Evolutionary conservation across 2,888 invertebrate species (phyloP), one percentile per base, ranked within the genome.

Genomic region (Brachyptera putata): DNA sequence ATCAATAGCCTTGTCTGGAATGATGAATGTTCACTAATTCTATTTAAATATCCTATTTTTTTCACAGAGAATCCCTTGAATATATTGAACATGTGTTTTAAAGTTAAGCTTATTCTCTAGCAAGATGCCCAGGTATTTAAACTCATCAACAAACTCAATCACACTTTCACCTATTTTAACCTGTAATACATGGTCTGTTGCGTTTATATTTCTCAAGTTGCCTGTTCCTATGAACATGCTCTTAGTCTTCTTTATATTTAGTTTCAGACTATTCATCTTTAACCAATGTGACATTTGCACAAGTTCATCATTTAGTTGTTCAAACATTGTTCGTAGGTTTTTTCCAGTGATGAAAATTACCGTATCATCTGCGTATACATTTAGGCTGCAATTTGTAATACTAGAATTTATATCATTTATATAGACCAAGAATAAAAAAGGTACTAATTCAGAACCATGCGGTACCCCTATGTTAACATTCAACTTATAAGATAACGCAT

Each of bases 401-500:
- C n/a, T 48, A 22, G 9, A 25, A 48, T 48, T 25, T 22, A 18
- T 57, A 9, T 60, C 64, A 61, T 65, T 64, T 18, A 67, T 39
- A 36, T 61, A 65, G 14, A 65, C 21, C 26, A 63, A 18, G 49
- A 66, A 67, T 4, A 66, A 25, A 16, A 67, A 14, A 4, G 66
- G 66, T 7, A 64, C 66, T 9, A 67, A 50, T n/a, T 65, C 61
- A 2, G 64, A 64, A 3, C 64, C 65, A 30, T 67, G 65, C 1
- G 66, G 66, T 4, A 67, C 65, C 13, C 66, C 66, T n/a, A 41
- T 46, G 11, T 55, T 26, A 2, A 61, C 43, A 7, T 14, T 18
- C 9, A 18, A 16, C 34, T 39, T 16, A 5, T 57, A 55, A 2
- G 63, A 66, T 30, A 36, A 11, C 2, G 3, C 26, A 21, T 41